Base-by-base conservation (phyloP, 2,113 vertebrate species). In the Microtus montanus region DNA sequence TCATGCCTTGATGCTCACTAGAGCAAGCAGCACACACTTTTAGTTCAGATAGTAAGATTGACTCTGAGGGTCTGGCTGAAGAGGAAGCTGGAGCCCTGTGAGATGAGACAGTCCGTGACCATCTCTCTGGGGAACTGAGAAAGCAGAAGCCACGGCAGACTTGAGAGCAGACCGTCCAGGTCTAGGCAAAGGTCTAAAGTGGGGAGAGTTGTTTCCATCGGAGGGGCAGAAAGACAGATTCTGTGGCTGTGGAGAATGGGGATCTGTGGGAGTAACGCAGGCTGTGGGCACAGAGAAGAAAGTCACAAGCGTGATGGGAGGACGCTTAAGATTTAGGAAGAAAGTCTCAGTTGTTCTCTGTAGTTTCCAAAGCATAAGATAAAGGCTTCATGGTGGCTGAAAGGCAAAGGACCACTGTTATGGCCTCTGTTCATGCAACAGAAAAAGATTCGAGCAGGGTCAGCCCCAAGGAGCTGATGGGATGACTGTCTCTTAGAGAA, bases 311-410 rank as follows among this genome's bases (percentile, higher is more conserved):
- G 5, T n/a, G 52, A 78, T 75, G 44, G 90, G 58, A 94, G 33
- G 49, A 61, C 28, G 38, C 0, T 2, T 13, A 77, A 26, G 33
- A 17, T 58, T 66, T 88, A 54, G 49, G 33, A 41, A 47, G n/a
- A 87, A 44, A 54, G 84, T 63, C 63, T 41, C 35, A 35, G 7
- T 26, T 54, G 54, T 90, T 61, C 35, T 80, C 52, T 35, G 54
- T 79, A 13, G 41, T 95, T 91, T 64, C 80, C 74, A 78, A 89
- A 96, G 70, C 41, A 74, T 80, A 64, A 86, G 47, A 91, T 33
- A 78, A 47, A 74, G 80, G 73, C 10, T 66, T 79, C 44, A 15
- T n/a, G 58, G 61, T 3, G 71, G 44, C 87, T 30, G 22, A 30
- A 63, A 38, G 14, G 74, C 30, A 4, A 64, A 58, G 68, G 80